Evolutionary conservation across 1,140 invertebrate species (phyloP), one percentile per base, ranked within the genome.

Genomic region (Zaprionus ghesquierei): DNA sequence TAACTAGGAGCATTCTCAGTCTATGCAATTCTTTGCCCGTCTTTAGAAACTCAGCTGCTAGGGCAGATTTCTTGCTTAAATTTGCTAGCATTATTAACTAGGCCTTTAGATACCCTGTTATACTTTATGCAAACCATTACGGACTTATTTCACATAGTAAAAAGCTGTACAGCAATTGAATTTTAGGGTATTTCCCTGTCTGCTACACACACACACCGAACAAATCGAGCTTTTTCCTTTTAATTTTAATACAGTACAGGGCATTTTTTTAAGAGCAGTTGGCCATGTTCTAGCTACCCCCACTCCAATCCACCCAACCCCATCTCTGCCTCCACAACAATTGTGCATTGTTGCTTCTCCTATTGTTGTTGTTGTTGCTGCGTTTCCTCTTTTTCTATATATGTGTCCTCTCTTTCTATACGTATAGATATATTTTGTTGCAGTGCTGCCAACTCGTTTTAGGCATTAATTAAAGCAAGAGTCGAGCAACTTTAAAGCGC

Each of bases 171-270:
- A 29, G 1, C 9, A 13, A n/a, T 35, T 13, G 1, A 35, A 1
- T 35, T 29, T 5, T 29, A 29, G 27, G 33, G 41, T 22, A 46
- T 46, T 46, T 3, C 0, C 1, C 3, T n/a, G 41, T 12, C 18
- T 18, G 0, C 18, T 20, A 10, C 18, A n/a, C 33, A 35, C 33
- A 27, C 27, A 44, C 1, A 12, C 23, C n/a, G n/a, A n/a, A 4
- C 22, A 38, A 1, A 22, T 58, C 3, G 10, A 35, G 22, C 22
- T 62, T 38, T 35, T 61, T 81, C 63, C 50, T 70, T 81, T 87
- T 86, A 70, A 87, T 86, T 87, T 86, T 69, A 81, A 86, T 86
- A 75, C 75, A 78, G 62, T 75, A 62, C 64, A 71, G 74, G 65
- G 64, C 58, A 69, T 65, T 72, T 72, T 64, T 68, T 60, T 60